Conservation (phyloP, 1,140 invertebrate genomes). For the Planococcus citri region DNA sequence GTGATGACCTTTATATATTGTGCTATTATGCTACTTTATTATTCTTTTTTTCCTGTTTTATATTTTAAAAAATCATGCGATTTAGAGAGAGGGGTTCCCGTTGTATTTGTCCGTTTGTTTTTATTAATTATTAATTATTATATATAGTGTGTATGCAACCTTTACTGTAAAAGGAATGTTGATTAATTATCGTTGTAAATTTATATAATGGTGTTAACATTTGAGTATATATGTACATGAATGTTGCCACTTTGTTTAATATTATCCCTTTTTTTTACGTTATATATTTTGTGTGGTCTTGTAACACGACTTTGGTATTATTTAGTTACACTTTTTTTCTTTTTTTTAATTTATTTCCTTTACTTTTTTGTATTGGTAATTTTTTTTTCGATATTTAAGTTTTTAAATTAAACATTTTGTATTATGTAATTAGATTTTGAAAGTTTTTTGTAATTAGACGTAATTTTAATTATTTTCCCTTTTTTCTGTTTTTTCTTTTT, state of each 20-base stretch:
- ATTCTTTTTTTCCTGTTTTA: too few species aligned
- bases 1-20: not conserved
- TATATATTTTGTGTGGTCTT: not conserved
- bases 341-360: not conserved
- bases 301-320: not conserved
- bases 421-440: conserved; percentile 8
- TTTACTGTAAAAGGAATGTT: not conserved
- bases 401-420: conserved; percentile 3
- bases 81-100: not conserved
- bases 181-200: not conserved
- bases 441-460: not conserved
- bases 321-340: not conserved
- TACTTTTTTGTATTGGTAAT: not conserved
- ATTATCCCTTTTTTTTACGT: not conserved
- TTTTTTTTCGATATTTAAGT: not conserved
- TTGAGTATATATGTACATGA: not conserved
- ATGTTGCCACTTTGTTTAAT: not conserved
- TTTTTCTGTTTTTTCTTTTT: not conserved
- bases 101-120: too few species aligned
- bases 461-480: conserved; percentile 7
- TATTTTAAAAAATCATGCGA: not conserved
- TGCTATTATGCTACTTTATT: too few species aligned
- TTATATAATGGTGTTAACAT: not conserved
- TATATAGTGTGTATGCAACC: too few species aligned
- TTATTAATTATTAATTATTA: not conserved